Evolutionary conservation across 2,797 vertebrate species (phyloP).

Genomic region (Lemur catta): DNA sequence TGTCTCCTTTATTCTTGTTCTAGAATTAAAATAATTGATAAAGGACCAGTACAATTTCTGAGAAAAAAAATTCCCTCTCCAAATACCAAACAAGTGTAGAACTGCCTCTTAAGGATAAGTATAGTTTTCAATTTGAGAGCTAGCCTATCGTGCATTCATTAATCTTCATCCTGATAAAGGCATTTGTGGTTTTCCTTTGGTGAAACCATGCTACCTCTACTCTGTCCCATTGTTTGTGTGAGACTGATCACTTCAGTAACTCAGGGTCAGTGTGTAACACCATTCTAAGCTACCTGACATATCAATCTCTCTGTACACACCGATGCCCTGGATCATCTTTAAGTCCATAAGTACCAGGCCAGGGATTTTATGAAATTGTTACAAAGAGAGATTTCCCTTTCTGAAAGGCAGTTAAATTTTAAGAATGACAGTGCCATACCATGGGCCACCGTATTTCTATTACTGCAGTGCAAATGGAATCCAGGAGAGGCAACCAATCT

Average conservation of each 20-base stretch:
- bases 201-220: no score
- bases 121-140: neutral
- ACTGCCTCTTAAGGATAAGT: neutral
- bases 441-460: neutral
- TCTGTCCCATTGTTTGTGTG: neutral
- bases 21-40: neutral
- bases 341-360: no score
- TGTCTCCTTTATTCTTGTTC: neutral
- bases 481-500: neutral
- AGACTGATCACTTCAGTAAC: neutral
- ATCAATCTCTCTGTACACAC: neutral
- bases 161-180: neutral
- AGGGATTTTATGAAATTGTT: neutral
- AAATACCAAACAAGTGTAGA: neutral
- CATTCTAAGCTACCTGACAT: neutral
- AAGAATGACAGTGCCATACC: neutral
- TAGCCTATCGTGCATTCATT: neutral
- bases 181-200: neutral
- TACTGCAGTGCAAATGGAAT: neutral
- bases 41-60: neutral
- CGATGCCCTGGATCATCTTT: neutral
- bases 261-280: neutral
- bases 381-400: neutral
- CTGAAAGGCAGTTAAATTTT: neutral
- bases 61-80: neutral